Conservation (phyloP, 2,888 invertebrate species). For the Spisula subtruncata region DNA sequence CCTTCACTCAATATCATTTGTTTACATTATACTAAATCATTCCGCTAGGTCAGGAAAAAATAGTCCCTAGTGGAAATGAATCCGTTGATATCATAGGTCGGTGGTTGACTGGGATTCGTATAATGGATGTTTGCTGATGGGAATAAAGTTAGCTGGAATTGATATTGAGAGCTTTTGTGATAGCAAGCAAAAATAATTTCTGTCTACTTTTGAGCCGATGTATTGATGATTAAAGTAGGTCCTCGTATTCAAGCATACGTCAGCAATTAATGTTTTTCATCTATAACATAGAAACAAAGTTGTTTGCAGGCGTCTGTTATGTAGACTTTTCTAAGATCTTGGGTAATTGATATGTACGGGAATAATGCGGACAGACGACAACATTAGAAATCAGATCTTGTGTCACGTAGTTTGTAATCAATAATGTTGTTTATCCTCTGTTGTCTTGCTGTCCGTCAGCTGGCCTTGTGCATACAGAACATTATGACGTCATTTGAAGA, state of each 20-base stretch:
- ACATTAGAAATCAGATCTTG: not conserved
- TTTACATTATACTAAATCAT: not conserved
- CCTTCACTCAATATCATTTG: not conserved
- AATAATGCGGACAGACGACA: not conserved
- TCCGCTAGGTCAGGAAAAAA: not conserved
- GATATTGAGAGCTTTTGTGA: not conserved
- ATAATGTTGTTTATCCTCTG: not conserved
- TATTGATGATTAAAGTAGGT: not conserved
- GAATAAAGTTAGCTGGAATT: not conserved
- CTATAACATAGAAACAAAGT: too few species aligned
- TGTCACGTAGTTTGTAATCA: not conserved
- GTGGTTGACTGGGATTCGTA: not conserved
- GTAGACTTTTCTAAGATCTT: too few species aligned
- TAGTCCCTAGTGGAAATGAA: not conserved
- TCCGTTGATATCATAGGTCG: not conserved
- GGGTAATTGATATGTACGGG: not conserved
- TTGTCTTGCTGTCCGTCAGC: not conserved
- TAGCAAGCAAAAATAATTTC: too few species aligned
- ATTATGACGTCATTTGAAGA: not conserved
- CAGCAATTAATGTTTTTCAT: too few species aligned
- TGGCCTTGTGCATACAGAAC: not conserved
- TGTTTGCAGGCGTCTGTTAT: too few species aligned
- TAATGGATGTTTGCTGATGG: not conserved
- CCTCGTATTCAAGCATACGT: not conserved
- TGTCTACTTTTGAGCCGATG: too few species aligned